Conservation (phyloP, 2,113 vertebrate species). For the Coptodon bakossiorum region DNA sequence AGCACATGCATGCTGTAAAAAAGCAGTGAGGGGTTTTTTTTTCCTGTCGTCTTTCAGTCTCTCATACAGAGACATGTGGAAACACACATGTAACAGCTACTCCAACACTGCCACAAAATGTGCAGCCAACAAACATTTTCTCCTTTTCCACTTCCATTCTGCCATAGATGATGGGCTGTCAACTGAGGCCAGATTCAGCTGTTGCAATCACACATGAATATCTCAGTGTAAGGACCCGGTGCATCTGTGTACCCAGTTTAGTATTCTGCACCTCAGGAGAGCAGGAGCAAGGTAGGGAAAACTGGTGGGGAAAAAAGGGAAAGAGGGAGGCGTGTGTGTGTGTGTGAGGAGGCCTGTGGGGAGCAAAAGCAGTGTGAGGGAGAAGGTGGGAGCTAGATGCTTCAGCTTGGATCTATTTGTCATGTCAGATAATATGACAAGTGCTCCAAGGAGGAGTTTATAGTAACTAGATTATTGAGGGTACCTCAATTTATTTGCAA, state of each 20-base stretch:
- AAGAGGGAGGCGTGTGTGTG: not conserved
- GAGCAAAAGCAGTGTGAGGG: not conserved
- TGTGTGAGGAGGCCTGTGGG: not conserved
- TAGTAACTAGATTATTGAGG: slow-evolving; percentile 54
- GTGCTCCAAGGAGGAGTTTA: slow-evolving; percentile 39
- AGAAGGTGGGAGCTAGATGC: not conserved
- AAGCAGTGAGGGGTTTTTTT: not conserved
- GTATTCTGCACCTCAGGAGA: slow-evolving; percentile 9
- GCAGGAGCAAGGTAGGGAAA: not conserved
- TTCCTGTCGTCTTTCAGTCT: not conserved
- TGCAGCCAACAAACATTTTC: slow-evolving; percentile 17
- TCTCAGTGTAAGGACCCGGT: not conserved
- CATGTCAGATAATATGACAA: slow-evolving; percentile 64
- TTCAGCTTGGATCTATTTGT: slow-evolving; percentile 52
- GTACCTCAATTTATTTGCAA: slow-evolving; percentile 56
- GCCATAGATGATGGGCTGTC: slow-evolving; percentile 8
- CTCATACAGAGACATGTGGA: not conserved
- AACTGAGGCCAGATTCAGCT: slow-evolving; percentile 1
- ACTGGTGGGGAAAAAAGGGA: not conserved
- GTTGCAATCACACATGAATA: not conserved
- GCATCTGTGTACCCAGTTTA: slow-evolving; percentile 1
- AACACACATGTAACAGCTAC: not conserved
- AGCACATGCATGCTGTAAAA: not conserved
- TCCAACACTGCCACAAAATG: not conserved
- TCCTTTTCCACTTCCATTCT: not conserved